Conservation (phyloP, 2,113 vertebrate genomes). For the Microcebus jonahi region DNA sequence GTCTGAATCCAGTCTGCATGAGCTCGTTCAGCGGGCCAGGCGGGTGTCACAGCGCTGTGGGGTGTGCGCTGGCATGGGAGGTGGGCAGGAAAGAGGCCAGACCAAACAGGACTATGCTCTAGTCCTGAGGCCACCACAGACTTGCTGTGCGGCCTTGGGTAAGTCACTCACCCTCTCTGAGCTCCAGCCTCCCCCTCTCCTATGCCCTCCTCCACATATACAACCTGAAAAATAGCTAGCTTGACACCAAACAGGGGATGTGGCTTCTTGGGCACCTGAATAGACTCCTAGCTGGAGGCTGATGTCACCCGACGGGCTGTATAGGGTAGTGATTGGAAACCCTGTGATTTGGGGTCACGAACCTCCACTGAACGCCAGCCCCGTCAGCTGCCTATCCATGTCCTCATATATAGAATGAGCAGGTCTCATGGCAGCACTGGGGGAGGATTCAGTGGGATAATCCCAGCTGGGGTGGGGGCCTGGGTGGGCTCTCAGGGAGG, state of each 20-base stretch:
- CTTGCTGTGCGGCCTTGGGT: not conserved
- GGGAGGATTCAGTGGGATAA: not conserved
- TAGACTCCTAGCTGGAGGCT: not conserved
- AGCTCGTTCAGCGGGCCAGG: not conserved
- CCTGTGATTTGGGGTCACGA: not conserved
- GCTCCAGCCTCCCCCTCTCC: not conserved
- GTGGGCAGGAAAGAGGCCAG: not conserved
- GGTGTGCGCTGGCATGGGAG: accelerated
- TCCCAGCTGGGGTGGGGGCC: not conserved
- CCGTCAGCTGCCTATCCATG: accelerated
- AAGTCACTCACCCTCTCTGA: conserved; percentile 1
- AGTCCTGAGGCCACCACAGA: not conserved
- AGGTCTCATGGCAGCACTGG: accelerated
- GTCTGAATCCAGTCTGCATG: not conserved
- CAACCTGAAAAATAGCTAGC: not conserved
- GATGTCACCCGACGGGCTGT: no score
- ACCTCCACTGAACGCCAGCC: not conserved
- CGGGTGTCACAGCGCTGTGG: not conserved
- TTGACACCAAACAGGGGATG: not conserved
- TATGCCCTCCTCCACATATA: not conserved
- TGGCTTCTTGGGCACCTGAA: not conserved
- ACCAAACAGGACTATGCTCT: not conserved
- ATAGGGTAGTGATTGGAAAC: not conserved
- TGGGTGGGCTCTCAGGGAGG: no score
- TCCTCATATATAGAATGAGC: not conserved